A percentile compares a stretch with the other conserved stretches of the same genome.
phyloP scores from a whole-genome alignment of 1,140 invertebrate species.

The Rhagoletis pomonella region DNA sequence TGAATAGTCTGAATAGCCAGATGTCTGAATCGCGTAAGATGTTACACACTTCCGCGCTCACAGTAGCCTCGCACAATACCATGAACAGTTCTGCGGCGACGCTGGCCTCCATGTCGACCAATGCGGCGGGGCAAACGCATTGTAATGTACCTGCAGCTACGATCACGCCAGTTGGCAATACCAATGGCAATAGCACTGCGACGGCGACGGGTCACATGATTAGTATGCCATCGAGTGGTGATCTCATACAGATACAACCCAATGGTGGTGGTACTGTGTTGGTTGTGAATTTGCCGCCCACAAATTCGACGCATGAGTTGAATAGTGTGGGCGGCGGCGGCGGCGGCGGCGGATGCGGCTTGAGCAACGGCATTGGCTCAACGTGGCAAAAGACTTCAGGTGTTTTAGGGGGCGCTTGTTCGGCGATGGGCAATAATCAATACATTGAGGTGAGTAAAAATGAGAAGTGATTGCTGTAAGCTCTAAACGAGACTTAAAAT shows the following conservation, averaged over 20 bases:
- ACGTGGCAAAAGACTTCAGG: slow-evolving; percentile 62
- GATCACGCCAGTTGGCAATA: background rate
- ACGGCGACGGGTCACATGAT: slow-evolving; percentile 73
- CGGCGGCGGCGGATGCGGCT: slow-evolving; percentile 52
- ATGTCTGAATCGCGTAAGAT: slow-evolving; percentile 71
- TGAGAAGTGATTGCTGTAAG: background rate
- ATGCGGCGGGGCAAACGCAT: slow-evolving; percentile 9
- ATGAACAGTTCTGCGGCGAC: slow-evolving; percentile 61
- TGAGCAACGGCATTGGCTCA: slow-evolving; percentile 63
- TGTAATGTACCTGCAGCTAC: slow-evolving; percentile 33
- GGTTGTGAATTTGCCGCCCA: slow-evolving; percentile 86
- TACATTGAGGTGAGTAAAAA: slow-evolving; percentile 77
- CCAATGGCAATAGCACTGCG: slow-evolving; percentile 56
- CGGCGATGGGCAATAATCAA: slow-evolving; percentile 78
- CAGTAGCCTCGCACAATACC: slow-evolving; percentile 64
- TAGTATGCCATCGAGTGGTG: slow-evolving; percentile 74
- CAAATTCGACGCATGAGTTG: slow-evolving; percentile 73
- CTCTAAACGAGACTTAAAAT: too few relatives aligned
- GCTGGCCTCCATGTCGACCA: slow-evolving; percentile 62
- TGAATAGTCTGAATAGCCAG: slow-evolving; percentile 75
- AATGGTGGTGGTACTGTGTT: slow-evolving; percentile 81
- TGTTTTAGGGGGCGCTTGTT: slow-evolving; percentile 71
- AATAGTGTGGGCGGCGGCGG: slow-evolving; percentile 59
- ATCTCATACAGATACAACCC: slow-evolving; percentile 80
- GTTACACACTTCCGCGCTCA: slow-evolving; percentile 64